These are phyloP conservation scores for Hepsetus odoe DNA, from an alignment of 2,113 vertebrate genomes.

Conservation along the genomic window DNA sequence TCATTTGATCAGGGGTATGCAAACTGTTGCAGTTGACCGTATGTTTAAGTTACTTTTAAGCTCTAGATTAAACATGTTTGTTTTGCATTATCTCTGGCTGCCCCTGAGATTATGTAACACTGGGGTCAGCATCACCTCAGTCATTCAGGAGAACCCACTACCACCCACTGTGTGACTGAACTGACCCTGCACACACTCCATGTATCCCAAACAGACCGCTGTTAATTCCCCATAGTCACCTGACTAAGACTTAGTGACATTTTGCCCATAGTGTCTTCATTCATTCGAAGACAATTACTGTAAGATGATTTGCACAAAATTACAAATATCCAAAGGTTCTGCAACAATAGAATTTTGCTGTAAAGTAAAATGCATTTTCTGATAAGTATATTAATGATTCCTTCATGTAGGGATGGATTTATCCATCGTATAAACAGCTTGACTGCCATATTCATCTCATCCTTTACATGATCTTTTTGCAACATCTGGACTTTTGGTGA, in stretches of 20 bases:
- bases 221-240: background rate
- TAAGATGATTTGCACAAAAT: background rate
- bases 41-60: background rate
- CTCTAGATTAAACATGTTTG: conserved; percentile 61
- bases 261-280: background rate
- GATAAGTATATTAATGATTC: too few relatives aligned
- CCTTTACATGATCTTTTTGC: conserved; percentile 21
- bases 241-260: conserved; percentile 6
- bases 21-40: too few relatives aligned
- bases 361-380: too few relatives aligned
- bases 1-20: too few relatives aligned
- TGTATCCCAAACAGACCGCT: background rate
- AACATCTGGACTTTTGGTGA: too few relatives aligned
- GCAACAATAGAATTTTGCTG: too few relatives aligned
- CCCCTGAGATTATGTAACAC: conserved; percentile 34
- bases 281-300: background rate
- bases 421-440: too few relatives aligned
- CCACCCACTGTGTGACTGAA: background rate
- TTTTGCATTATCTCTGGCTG: conserved; percentile 15
- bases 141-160: background rate
- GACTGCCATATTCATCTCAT: conserved; percentile 22
- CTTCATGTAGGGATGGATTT: background rate
- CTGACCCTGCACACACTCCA: background rate
- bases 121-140: conserved; percentile 15
- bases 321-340: too few relatives aligned